Percentiles rank a stretch among this genome's conserved stretches.
Evolutionary conservation across 2,888 invertebrate genomes (phyloP).

Genomic region (Mycogona germanica): DNA sequence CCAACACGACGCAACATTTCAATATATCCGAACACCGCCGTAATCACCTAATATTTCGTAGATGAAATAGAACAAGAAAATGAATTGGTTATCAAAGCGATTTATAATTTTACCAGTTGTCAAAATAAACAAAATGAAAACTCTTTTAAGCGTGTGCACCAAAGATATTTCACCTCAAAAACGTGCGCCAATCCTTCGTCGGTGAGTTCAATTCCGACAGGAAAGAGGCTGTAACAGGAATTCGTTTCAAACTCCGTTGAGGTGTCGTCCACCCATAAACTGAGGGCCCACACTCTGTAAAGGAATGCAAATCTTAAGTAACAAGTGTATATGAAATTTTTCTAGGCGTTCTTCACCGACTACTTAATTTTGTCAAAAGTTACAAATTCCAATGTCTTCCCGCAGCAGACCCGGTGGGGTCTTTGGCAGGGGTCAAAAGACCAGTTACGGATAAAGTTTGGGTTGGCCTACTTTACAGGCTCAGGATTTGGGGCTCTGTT

Average conservation of each 20-base stretch:
- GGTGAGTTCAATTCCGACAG: constrained; percentile 11
- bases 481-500: not conserved
- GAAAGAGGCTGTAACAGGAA: constrained; percentile 10
- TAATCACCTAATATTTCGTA: constrained; percentile 46
- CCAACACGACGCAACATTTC: constrained; percentile 54
- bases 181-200: constrained; percentile 16
- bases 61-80: not conserved
- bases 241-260: constrained; percentile 9
- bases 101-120: not conserved
- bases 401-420: no score
- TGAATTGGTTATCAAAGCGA: not conserved
- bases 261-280: constrained; percentile 6
- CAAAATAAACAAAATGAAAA: not conserved
- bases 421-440: no score
- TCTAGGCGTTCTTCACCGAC: not conserved
- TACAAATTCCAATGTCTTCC: no score
- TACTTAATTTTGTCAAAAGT: no score
- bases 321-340: not conserved
- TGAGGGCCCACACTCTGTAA: constrained; percentile 16
- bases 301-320: not conserved
- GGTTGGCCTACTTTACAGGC: not conserved
- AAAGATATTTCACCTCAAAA: constrained; percentile 12
- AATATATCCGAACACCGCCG: constrained; percentile 65
- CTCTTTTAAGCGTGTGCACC: no score
- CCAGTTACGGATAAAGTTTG: no score